Percentiles rank a stretch among this genome's conserved stretches.
phyloP scores from a whole-genome alignment of 2,888 invertebrate species.

The Limenitis arthemis region DNA sequence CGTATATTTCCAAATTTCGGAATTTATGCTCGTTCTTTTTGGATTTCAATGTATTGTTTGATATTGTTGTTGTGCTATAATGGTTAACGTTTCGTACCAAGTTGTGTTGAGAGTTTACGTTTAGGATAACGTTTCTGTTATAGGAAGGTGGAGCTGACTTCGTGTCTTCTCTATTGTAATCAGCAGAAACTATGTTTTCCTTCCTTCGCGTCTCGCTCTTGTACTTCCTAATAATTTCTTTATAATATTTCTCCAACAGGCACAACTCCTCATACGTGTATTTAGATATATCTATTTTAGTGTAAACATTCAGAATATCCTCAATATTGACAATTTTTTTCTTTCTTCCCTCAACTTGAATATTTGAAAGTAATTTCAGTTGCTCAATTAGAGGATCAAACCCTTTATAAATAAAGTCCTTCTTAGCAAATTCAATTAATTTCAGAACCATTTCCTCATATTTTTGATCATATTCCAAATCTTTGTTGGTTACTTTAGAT shows the following conservation, averaged over 20 bases:
- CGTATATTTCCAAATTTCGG: slow-evolving; percentile 48
- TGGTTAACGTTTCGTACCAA: slow-evolving; percentile 39
- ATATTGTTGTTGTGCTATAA: slow-evolving; percentile 32
- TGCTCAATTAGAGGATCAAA: slow-evolving; percentile 64
- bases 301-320: slow-evolving; percentile 57
- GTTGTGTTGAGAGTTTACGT: slow-evolving; percentile 40
- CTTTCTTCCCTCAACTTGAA: slow-evolving; percentile 46
- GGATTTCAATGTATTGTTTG: slow-evolving; percentile 35
- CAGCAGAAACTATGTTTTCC: slow-evolving; percentile 39
- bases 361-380: slow-evolving; percentile 51
- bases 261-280: slow-evolving; percentile 64
- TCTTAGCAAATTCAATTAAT: slow-evolving; percentile 61
- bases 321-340: slow-evolving; percentile 49
- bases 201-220: slow-evolving; percentile 40
- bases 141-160: slow-evolving; percentile 35
- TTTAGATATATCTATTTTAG: slow-evolving; percentile 53
- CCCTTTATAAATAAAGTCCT: slow-evolving; percentile 62
- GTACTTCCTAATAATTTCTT: slow-evolving; percentile 58
- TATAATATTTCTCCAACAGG: slow-evolving; percentile 59
- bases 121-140: slow-evolving; percentile 43
- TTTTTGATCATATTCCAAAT: slow-evolving; percentile 58
- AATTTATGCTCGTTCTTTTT: slow-evolving; percentile 35
- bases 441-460: slow-evolving; percentile 64
- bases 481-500: slow-evolving; percentile 51
- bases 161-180: slow-evolving; percentile 32